Base-by-base conservation (phyloP, 1,140 invertebrate genomes). In the Ladona fulva region DNA sequence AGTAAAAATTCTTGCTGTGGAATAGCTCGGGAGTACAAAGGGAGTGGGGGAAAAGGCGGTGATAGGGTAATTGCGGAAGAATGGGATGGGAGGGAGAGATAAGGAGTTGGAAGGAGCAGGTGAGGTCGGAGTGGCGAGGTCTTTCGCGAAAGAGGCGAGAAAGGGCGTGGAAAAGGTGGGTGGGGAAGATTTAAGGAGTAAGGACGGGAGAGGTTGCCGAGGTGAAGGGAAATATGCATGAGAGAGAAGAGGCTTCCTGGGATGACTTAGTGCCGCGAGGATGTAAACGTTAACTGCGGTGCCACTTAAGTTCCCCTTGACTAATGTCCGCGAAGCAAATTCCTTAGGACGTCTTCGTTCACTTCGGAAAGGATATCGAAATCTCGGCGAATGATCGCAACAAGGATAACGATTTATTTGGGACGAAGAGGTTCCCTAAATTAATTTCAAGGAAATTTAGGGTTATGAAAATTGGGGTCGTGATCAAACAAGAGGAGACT, bases 211-310 rank as follows among this genome's bases (percentile, higher is more conserved):
- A 66, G n/a, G 52, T 19, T 16, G 12, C 5, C 52, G 52, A 22
- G 52, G 52, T 37, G 29, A 37, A 37, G 29, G 29, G 29, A 37
- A 37, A 66, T 66, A 19, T 22, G 52, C 16, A 66, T 16, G 52
- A 22, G 52, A 66, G 52, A 22, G 52, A 66, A 66, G 52, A 16
- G 52, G 16, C 52, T 22, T 16, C 52, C n/a, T 66, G 3, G 52
- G 52, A 66, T 66, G 52, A 66, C 52, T 66, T 66, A 66, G 52
- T 66, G 52, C 52, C 16, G 52, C 52, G 52, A 66, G 52, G 52
- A 66, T 22, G 52, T 66, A 22, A 66, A 66, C 52, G 52, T 22
- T 66, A 66, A 66, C 52, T 16, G n/a, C 52, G 52, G 52, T 66
- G 52, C 52, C 52, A 66, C 52, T 66, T 66, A 66, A 66, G 52